Evolutionary conservation across 2,113 vertebrate genomes (phyloP).

Genomic region (Archocentrus centrarchus): DNA sequence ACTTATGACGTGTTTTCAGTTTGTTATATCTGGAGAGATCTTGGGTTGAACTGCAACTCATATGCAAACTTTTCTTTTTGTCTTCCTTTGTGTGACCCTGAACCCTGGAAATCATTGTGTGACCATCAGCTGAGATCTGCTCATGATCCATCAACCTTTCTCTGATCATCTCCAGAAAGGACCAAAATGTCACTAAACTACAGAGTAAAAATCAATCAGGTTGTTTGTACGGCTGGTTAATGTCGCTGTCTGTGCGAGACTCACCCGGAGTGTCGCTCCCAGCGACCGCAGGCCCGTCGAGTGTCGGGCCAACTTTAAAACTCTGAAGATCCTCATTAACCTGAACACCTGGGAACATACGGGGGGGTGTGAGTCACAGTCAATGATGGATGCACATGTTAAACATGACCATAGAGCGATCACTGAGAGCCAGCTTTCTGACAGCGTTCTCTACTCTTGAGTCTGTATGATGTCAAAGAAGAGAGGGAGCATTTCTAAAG

Average conservation of each 20-base stretch:
- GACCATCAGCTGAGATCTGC: neutral
- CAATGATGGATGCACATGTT: no score
- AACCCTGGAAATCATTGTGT: neutral
- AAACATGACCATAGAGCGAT: no score
- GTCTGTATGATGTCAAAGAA: no score
- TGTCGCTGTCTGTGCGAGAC: neutral
- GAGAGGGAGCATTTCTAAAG: no score
- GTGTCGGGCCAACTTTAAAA: slow-evolving; percentile 95
- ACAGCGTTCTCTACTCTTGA: no score
- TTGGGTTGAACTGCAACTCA: neutral
- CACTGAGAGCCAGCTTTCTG: no score
- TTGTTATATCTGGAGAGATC: no score
- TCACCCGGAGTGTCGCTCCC: slow-evolving; percentile 94
- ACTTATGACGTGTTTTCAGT: no score
- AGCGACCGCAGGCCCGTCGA: slow-evolving; percentile 94
- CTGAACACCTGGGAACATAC: slow-evolving; percentile 85
- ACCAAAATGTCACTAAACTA: slow-evolving; percentile 1
- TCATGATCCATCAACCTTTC: neutral
- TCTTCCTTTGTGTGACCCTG: neutral
- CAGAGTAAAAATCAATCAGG: neutral
- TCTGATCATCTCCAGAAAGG: neutral
- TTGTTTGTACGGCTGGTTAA: neutral
- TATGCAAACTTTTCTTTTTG: neutral
- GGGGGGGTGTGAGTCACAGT: no score
- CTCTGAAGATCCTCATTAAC: slow-evolving; percentile 96